A percentile compares a stretch with the other conserved stretches of the same genome.
These are phyloP conservation scores for Takifugu ocellatus DNA, from an alignment of 2,797 vertebrate species.

Conservation along the genomic window DNA sequence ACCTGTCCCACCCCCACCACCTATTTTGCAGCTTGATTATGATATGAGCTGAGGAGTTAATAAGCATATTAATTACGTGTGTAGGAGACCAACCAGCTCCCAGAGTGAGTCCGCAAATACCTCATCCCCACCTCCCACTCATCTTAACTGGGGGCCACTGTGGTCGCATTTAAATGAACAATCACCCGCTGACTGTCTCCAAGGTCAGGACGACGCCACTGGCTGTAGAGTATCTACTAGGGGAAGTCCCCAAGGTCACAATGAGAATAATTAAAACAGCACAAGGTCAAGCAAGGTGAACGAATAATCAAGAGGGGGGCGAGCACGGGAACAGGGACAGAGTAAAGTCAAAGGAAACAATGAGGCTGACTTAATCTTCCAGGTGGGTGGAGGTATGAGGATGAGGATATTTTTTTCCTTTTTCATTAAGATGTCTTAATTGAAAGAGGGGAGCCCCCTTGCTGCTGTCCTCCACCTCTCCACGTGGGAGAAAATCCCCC, in stretches of 20 bases:
- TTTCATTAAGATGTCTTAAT: neutral
- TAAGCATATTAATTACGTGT: slow-evolving; percentile 70
- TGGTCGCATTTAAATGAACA: slow-evolving; percentile 45
- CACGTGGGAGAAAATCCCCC: neutral
- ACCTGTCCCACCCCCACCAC: slow-evolving; percentile 39
- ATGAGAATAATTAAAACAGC: slow-evolving; percentile 60
- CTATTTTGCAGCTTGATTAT: slow-evolving; percentile 42
- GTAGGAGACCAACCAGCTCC: slow-evolving; percentile 59
- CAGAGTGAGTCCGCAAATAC: slow-evolving; percentile 19
- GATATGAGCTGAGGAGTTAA: slow-evolving; percentile 64
- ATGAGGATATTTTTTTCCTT: neutral
- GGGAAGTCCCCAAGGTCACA: slow-evolving; percentile 42
- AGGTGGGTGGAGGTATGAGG: slow-evolving; percentile 12
- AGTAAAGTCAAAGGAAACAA: slow-evolving; percentile 5
- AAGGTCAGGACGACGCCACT: slow-evolving; percentile 44
- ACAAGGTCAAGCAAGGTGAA: slow-evolving; percentile 43
- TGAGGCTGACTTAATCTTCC: slow-evolving; percentile 15
- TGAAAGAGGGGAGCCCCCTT: neutral
- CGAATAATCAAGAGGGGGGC: slow-evolving; percentile 10
- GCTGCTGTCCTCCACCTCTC: no score
- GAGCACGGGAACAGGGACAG: neutral
- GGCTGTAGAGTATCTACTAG: slow-evolving; percentile 20
- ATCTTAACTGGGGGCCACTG: slow-evolving; percentile 14
- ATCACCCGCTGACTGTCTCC: slow-evolving; percentile 38
- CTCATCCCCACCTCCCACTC: slow-evolving; percentile 12